Base-by-base conservation (phyloP, 2,113 vertebrate genomes). In the Tupaia chinensis region DNA sequence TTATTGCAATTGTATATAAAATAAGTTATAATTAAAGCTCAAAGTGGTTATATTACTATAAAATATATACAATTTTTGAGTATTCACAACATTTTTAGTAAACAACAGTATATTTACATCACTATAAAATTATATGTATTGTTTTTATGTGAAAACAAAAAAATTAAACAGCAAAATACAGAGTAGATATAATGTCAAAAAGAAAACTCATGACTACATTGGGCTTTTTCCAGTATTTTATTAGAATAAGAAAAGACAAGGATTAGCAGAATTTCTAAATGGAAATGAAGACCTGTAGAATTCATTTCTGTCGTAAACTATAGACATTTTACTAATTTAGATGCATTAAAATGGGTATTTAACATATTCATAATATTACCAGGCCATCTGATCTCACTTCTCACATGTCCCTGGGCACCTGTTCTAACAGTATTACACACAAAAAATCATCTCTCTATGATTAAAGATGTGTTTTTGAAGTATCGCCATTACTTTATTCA, bases 331-430 rank as follows among this genome's bases (percentile, higher is more conserved):
- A 68, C 12, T 89, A 84, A 89, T 91, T 77, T 81, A 17, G 58
- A 69, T 91, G 16, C 4, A 74, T 74, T 95, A 65, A 95, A 76
- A 78, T 13, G 11, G 4, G 11, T 87, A 89, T 94, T 95, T 93
- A 94, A 63, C n/a, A 85, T 85, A 80, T 66, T 87, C 19, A n/a
- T 66, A 93, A 82, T 80, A 77, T 84, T 72, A 56, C 3, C 13
- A 70, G 65, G 5, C 70, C 82, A 97, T 93, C 76, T 87, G 74
- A 95, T 87, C 65, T 93, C 53, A 77, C 72, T 79, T 93, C 27
- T 83, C 61, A 44, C 4, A 34, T 27, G 20, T 89, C 56, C n/a
- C 66, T 93, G 12, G 27, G 29, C 12, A 72, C 22, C 9, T 95
- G 27, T 95, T 96, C 44, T 73, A 63, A 70, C 0, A 85, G 3